phyloP scores from a whole-genome alignment of 1,140 invertebrate genomes.

The Drosophila takahashii region DNA sequence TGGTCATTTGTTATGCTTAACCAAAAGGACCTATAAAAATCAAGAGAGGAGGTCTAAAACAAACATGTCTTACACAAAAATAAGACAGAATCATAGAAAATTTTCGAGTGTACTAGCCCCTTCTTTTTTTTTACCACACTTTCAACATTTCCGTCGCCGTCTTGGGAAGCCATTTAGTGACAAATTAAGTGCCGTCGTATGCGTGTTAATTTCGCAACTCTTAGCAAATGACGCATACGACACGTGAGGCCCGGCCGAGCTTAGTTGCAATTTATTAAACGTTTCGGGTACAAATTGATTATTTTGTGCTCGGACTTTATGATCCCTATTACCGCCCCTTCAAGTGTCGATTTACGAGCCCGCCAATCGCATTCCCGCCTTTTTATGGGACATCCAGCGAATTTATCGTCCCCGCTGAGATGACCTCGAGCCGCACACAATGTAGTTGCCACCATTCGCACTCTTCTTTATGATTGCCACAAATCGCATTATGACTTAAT shows the following conservation, averaged over 20 bases:
- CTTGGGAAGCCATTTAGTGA: conserved; percentile 68
- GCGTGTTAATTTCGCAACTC: conserved; percentile 75
- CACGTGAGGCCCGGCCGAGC: conserved; percentile 30
- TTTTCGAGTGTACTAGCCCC: neutral
- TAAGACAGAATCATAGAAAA: too few species aligned
- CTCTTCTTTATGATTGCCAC: conserved; percentile 51
- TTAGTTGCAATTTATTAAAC: conserved; percentile 79
- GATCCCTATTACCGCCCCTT: conserved; percentile 40
- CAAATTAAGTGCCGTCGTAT: conserved; percentile 77
- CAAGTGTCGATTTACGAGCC: conserved; percentile 66
- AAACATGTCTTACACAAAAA: too few species aligned
- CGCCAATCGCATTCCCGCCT: conserved; percentile 47
- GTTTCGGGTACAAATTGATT: conserved; percentile 73
- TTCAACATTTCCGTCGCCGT: neutral
- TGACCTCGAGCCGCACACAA: conserved; percentile 41
- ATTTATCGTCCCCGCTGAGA: conserved; percentile 11
- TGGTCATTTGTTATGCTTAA: neutral
- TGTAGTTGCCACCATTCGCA: conserved; percentile 44
- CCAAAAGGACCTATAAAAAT: too few species aligned
- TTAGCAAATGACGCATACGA: conserved; percentile 69
- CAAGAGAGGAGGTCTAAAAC: too few species aligned
- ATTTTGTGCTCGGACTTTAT: conserved; percentile 72
- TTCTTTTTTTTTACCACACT: conserved; percentile 6
- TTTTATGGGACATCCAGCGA: conserved; percentile 60
- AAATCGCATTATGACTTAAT: conserved; percentile 78